These are phyloP conservation scores for Circaetus gallicus DNA, from an alignment of 2,113 vertebrate genomes.

Conservation along the genomic window DNA sequence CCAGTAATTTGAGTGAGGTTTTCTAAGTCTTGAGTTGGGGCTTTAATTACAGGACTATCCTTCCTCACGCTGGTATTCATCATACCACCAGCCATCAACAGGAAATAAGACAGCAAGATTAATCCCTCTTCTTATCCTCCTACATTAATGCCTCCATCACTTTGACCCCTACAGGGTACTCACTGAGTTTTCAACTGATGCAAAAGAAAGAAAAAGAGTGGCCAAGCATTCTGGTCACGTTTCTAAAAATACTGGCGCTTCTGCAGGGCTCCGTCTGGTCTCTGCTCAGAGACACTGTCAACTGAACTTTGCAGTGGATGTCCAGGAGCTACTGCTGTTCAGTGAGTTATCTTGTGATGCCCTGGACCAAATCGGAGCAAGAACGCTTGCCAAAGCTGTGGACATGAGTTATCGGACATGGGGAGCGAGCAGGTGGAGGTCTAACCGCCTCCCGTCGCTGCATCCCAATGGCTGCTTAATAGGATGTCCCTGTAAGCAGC, in stretches of 20 bases:
- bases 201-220: background rate
- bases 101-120: background rate
- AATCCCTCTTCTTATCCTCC: conserved; percentile 2
- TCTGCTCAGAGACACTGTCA: conserved; percentile 13
- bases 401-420: background rate
- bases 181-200: background rate
- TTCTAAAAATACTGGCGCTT: conserved; percentile 52
- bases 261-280: conserved; percentile 32
- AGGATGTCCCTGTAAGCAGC: background rate
- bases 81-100: background rate
- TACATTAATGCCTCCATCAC: background rate
- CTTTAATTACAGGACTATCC: background rate
- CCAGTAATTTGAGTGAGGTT: background rate
- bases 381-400: background rate
- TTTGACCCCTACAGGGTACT: background rate
- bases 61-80: background rate
- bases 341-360: background rate
- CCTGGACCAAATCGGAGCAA: background rate
- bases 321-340: background rate
- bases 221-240: background rate
- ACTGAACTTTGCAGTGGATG: background rate
- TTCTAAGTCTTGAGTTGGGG: background rate
- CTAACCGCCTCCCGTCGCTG: background rate
- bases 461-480: background rate
- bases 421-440: background rate